phyloP scores from a whole-genome alignment of 2,113 vertebrate genomes.

The Corythaeola cristata region DNA sequence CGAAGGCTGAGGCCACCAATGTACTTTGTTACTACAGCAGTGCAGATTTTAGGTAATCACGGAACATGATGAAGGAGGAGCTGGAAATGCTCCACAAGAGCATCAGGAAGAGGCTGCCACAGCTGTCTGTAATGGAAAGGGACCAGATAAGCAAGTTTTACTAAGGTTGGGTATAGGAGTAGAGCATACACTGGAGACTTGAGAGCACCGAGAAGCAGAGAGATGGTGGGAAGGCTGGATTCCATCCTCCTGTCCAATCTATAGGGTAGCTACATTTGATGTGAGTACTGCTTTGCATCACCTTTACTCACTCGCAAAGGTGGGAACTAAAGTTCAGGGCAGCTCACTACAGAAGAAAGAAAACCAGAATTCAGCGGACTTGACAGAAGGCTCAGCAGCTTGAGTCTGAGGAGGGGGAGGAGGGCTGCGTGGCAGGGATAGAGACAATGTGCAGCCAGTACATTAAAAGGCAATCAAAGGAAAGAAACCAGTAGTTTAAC shows the following conservation, averaged over 20 bases:
- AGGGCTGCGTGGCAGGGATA: neutral
- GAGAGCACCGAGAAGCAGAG: neutral
- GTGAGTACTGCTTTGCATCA: neutral
- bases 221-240: neutral
- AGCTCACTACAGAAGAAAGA: neutral
- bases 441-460: neutral
- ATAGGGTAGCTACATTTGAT: neutral
- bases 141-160: neutral
- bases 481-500: slow-evolving; percentile 4
- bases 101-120: neutral
- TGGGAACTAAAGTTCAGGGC: neutral
- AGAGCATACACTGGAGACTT: neutral
- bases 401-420: neutral
- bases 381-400: neutral
- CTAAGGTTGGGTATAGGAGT: neutral
- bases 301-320: neutral
- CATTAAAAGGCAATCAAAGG: neutral
- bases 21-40: neutral
- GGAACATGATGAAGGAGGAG: neutral
- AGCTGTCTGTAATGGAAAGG: neutral
- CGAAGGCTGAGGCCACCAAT: neutral
- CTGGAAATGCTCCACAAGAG: neutral
- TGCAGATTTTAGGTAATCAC: neutral
- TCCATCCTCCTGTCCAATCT: neutral
- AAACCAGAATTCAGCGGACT: neutral